Evolutionary conservation across 2,888 invertebrate species (phyloP).

Genomic region (Parnassius smintheus): DNA sequence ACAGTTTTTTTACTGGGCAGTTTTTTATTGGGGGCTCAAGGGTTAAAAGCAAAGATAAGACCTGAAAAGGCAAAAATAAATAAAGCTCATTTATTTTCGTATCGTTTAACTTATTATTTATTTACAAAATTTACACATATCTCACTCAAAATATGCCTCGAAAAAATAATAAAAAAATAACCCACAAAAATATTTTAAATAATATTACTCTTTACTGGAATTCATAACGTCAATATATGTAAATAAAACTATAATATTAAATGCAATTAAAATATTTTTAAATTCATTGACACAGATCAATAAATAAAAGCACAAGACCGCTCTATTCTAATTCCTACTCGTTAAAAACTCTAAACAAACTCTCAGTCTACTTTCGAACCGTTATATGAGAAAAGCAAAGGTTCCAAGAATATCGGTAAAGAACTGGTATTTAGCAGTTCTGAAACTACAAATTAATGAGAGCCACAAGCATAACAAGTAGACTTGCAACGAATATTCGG

Average conservation of each 20-base stretch:
- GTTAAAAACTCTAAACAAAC: background rate
- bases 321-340: background rate
- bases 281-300: no score
- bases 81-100: background rate
- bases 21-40: no score
- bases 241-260: background rate
- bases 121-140: background rate
- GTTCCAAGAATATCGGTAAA: no score
- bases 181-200: background rate
- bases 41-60: no score
- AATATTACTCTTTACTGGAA: background rate
- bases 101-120: background rate
- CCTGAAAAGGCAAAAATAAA: background rate
- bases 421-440: no score
- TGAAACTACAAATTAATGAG: no score
- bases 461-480: no score
- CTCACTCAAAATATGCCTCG: background rate
- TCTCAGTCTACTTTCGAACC: constrained; percentile 1
- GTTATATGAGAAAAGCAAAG: background rate
- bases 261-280: background rate
- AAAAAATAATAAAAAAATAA: background rate
- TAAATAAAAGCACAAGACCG: background rate
- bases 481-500: no score
- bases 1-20: no score
- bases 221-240: background rate